Evolutionary conservation across 2,113 vertebrate genomes (phyloP), one percentile per base, ranked within the genome.

Genomic region (Vidua chalybeata): DNA sequence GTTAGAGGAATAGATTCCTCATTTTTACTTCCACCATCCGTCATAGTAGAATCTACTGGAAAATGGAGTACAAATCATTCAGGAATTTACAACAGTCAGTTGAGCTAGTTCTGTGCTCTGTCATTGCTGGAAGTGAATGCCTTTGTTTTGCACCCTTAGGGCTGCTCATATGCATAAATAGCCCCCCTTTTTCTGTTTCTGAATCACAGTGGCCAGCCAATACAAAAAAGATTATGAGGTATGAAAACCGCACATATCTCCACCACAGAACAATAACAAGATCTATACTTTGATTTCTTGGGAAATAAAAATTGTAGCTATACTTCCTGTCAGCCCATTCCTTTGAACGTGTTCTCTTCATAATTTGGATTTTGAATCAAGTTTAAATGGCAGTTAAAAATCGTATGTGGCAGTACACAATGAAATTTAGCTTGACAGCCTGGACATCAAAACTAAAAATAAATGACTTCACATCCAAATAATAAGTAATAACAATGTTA

Each of bases 401-500:
- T 99, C 96, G 98, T 97, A 98, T 98, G 97, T 98, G 98, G 98
- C 98, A 98, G 97, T 98, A 98, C 98, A 98, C 97, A 98, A 98
- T 98, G 98, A 98, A 98, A 98, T 98, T 98, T 98, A 98, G 97
- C 98, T 98, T 98, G 98, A 99, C 98, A 98, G 98, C 96, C 96
- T 96, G 98, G 98, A 98, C 98, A 98, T 98, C 95, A 98, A 98
- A 98, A 98, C 98, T 98, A 98, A 99, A 98, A 99, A 99, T 98
- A 98, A 98, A 99, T 99, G 98, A 99, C 98, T 99, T 98, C 98
- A 97, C 98, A 97, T 99, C 98, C 98, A 98, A 98, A 99, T 99
- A 99, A 99, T 99, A 99, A 98, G 98, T 99, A 99, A 99, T 99
- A 99, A 99, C 98, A 99, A 99, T 98, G 98, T 99, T 99, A 99